Base-by-base conservation (phyloP, 2,797 vertebrate species). In the Ptychobarbus kaznakovi region DNA sequence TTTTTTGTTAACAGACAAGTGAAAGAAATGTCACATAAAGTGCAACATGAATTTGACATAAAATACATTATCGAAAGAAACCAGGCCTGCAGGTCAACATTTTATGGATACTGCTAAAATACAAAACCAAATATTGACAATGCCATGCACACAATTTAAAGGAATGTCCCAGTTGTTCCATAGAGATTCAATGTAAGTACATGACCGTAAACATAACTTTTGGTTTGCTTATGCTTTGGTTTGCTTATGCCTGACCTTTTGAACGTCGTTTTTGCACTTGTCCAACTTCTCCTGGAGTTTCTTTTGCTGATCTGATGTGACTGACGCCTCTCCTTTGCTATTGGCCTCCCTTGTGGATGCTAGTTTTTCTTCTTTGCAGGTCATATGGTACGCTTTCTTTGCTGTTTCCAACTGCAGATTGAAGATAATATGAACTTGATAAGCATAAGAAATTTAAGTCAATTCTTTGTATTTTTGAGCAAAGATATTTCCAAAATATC, bases 331-430 rank as follows among this genome's bases (percentile, higher is more conserved):
- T 0, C 92, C 94, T 89, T 97, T 98, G 90, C 95, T 95, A 89
- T 96, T 97, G 92, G 97, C 95, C 92, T 99, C 98, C 18, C 98
- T 93, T 7, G 91, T 95, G 90, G 96, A 91, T 0, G 97, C 98
- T 87, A 99, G 92, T 93, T 96, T 98, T 93, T 99, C 98, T 91
- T 99, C 98, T 91, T 99, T 99, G 93, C 98, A 99, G 7, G 97
- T 95, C 93, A 99, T 91, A 90, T 99, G 97, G 90, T 97, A 99
- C 1, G 95, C 92, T 92, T 99, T 99, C 94, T 98, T 99, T 86
- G 97, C 96, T 2, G 96, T 93, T 91, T 99, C 98, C 44, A 98
- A 91, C 98, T 99, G 89, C 3, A 11, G 25, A 22, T 66, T 38
- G 56, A 61, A 72, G 5, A 80, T 8, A 15, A 84, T 70, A 51